Base-by-base conservation (phyloP, 2,797 vertebrate genomes). In the Macropodus opercularis region DNA sequence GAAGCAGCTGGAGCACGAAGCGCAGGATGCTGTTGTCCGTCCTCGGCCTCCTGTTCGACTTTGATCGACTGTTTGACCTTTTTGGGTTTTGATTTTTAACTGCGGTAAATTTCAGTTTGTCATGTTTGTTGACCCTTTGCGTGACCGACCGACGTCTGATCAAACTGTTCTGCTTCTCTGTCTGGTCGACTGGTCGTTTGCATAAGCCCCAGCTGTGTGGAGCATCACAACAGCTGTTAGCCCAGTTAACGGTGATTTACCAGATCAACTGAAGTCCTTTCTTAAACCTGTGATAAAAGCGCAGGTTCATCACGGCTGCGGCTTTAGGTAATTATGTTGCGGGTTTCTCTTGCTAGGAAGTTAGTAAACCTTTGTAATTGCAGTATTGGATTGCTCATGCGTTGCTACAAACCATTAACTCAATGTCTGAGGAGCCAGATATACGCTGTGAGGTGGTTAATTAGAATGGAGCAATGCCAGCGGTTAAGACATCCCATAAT, bases 301-400 rank as follows among this genome's bases (percentile, higher is more conserved):
- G 26, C 0, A 2, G 3, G 21, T 51, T 26, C 57, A 69, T 75
- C 44, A 63, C 32, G 64, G 53, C 75, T 70, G 47, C 57, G 57
- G 51, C 53, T 61, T 62, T 62, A 77, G 72, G 69, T 82, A 66
- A 81, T 85, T 74, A 80, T 71, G 72, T 65, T 61, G 74, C 81
- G 78, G 77, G 77, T 77, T 72, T 69, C 71, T 77, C 39, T 48
- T 59, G 79, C 70, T 40, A 22, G 52, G 74, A 79, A 83, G 83
- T 84, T 83, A 79, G 81, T 80, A 84, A 84, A 84, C 69, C 83
- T 77, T 77, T 79, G 63, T 88, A 86, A 86, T 83, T 81, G 83
- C 63, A 54, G 65, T 77, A 75, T 83, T 73, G 84, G 72, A 85
- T 83, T 62, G 79, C 80, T 77, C 75, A 69, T 56, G 80, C 80